phyloP scores from a whole-genome alignment of 35 echinoderm and acorn worm genomes.

The Holothuria glaberrima region DNA sequence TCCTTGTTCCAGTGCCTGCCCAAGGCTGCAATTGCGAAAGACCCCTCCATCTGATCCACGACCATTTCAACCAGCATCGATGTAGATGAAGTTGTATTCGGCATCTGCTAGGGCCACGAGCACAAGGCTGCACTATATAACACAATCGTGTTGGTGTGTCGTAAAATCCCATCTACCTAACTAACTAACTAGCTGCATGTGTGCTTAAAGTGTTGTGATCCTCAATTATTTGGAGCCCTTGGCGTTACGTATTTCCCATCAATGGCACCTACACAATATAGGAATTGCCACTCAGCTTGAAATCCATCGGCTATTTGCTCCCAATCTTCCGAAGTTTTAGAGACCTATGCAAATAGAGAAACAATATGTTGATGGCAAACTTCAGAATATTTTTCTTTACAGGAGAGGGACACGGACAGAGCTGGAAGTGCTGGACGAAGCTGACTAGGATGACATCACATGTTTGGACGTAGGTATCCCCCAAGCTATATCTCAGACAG shows the following conservation, averaged over 20 bases:
- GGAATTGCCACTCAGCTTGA: slow-evolving; percentile 60
- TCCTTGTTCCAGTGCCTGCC: background rate
- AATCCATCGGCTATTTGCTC: slow-evolving; percentile 52
- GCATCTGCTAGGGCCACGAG: slow-evolving; percentile 72
- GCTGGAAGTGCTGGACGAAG: too few relatives aligned
- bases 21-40: background rate
- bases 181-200: slow-evolving; percentile 60
- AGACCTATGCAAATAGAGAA: too few relatives aligned
- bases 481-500: too few relatives aligned
- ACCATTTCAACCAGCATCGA: slow-evolving; percentile 70
- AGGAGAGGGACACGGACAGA: too few relatives aligned
- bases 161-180: too few relatives aligned
- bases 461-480: too few relatives aligned
- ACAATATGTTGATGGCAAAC: too few relatives aligned
- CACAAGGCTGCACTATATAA: slow-evolving; percentile 61
- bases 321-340: slow-evolving; percentile 43
- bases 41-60: slow-evolving; percentile 44
- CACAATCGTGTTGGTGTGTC: too few relatives aligned
- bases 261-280: slow-evolving; percentile 64
- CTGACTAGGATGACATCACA: too few relatives aligned
- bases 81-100: slow-evolving; percentile 44
- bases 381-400: too few relatives aligned
- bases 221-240: slow-evolving; percentile 57
- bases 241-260: slow-evolving; percentile 77
- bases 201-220: slow-evolving; percentile 60